phyloP scores from a whole-genome alignment of 2,888 invertebrate species.

The Vannuccia rotundouncinata region DNA sequence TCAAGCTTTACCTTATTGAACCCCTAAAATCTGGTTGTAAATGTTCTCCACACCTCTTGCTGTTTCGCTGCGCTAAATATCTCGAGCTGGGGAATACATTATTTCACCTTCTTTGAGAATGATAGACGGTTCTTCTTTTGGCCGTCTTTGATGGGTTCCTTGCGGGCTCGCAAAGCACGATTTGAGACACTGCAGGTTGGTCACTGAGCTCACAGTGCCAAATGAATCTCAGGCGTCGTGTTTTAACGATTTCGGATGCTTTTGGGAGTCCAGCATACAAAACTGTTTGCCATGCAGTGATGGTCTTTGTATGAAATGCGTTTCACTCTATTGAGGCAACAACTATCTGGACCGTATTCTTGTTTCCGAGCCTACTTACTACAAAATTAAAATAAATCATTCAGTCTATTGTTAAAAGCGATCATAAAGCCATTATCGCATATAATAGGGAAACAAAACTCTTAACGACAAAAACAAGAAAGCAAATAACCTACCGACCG shows the following conservation, averaged over 20 bases:
- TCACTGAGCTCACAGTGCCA: neutral
- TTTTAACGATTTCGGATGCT: conserved; percentile 17
- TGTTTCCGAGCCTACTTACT: too few relatives aligned
- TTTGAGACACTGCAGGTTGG: neutral
- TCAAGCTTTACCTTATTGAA: too few relatives aligned
- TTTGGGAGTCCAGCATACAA: conserved; percentile 7
- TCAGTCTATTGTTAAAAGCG: too few relatives aligned
- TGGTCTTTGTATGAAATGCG: conserved; percentile 5
- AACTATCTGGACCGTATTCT: too few relatives aligned
- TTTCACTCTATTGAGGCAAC: too few relatives aligned
- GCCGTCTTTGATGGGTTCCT: neutral
- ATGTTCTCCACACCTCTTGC: neutral
- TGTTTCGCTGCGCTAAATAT: conserved; percentile 13
- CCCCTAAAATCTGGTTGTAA: too few relatives aligned
- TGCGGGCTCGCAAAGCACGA: neutral
- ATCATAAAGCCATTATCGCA: too few relatives aligned
- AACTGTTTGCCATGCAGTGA: conserved; percentile 6
- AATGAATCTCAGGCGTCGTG: conserved; percentile 4
- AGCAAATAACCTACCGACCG: too few relatives aligned
- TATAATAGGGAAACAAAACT: too few relatives aligned
- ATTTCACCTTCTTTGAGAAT: conserved; percentile 6
- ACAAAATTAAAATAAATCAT: too few relatives aligned
- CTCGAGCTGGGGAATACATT: neutral
- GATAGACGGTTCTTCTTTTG: neutral
- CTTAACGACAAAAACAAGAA: too few relatives aligned